A percentile compares a stretch with the other conserved stretches of the same genome.
These are phyloP conservation scores for Gandaritis pyraliata DNA, from an alignment of 2,888 invertebrate species.

Conservation along the genomic window DNA sequence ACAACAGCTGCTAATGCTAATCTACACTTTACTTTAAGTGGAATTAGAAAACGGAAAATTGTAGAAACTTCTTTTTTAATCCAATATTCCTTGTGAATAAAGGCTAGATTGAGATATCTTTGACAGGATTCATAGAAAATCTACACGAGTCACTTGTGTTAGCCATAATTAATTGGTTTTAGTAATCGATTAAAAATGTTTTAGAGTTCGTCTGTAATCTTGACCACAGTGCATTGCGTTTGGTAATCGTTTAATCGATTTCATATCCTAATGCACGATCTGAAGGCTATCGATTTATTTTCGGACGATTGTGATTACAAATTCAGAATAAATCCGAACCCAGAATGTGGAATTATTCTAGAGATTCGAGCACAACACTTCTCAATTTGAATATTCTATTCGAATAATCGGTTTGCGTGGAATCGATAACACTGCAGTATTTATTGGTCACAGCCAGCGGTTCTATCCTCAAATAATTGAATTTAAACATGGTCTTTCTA, in stretches of 20 bases:
- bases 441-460: constrained; percentile 6
- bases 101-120: neutral
- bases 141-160: too few relatives aligned
- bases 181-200: neutral
- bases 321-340: constrained; percentile 16
- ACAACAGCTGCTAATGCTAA: constrained; percentile 16
- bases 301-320: constrained; percentile 17
- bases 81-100: neutral
- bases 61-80: neutral
- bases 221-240: constrained; percentile 28
- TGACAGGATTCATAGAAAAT: too few relatives aligned
- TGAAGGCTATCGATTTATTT: constrained; percentile 24
- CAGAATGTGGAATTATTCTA: neutral
- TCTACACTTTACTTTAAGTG: constrained; percentile 21
- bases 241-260: constrained; percentile 48
- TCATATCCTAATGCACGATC: constrained; percentile 48
- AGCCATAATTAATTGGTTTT: too few relatives aligned
- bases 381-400: constrained; percentile 23
- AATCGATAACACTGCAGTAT: constrained; percentile 20
- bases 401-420: constrained; percentile 5
- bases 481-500: constrained; percentile 1
- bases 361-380: constrained; percentile 9
- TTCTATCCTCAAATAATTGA: constrained; percentile 5
- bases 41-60: constrained; percentile 19
- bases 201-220: neutral